Evolutionary conservation across 2,888 invertebrate species (phyloP), one percentile per base, ranked within the genome.

Genomic region (Sipha maydis): DNA sequence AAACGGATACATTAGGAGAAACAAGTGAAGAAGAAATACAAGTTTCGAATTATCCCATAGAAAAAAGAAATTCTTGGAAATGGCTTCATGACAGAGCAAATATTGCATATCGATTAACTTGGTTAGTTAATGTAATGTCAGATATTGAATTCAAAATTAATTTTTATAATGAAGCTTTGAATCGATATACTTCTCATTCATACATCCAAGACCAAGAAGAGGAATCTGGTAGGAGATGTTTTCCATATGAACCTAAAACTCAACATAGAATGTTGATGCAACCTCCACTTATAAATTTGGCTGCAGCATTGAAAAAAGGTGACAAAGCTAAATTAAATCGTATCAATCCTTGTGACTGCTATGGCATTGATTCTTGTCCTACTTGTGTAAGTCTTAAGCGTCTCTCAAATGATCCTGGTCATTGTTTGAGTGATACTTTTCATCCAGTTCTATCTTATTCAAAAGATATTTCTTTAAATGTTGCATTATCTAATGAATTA

Each of bases 71-170:
- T 84, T 48, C 83, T 61, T 90, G 89, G 89, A 90, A 89, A 83
- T 90, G 90, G 90, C 77, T 90, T 34, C 89, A 89, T 38, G 88
- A 90, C 83, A 82, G 90, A 41, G 90, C 89, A 34, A 89, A 76
- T 67, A 89, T 89, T 78, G 89, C 89, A n/a, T 90, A 90, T 34
- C 34, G 90, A 71, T 78, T 90, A 67, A 89, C 89, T 78, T 90
- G 90, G 90, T 54, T 90, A 61, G 89, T 89, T 78, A 89, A 89
- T 89, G 89, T 89, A 67, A 90, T 90, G 89, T 89, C 89, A 34
- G 90, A 89, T 38, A 83, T 90, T 28, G 90, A 90, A 80, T 90
- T 89, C 41, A 89, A 89, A 89, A 90, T 90, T 25, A 89, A 90
- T 75, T 89, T 89, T 83, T 90, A 90, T 67, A 90, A 89, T 83